Evolutionary conservation across 2,113 vertebrate species (phyloP), one percentile per base, ranked within the genome.

Genomic region (Pollimyrus isidori): DNA sequence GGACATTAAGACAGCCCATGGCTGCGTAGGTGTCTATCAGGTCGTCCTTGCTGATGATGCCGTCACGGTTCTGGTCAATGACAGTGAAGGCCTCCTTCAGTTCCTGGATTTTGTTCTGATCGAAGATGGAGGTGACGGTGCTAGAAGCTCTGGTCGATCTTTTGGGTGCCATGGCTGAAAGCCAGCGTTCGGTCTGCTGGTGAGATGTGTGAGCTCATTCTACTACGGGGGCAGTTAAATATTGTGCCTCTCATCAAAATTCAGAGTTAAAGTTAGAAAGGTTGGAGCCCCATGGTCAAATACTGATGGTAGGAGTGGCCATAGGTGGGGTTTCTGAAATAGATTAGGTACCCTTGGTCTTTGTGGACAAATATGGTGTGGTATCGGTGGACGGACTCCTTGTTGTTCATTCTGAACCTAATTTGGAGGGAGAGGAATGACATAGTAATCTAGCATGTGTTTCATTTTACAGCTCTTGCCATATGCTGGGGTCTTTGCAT

Each of bases 1-100:
- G 97, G 91, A 97, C 96, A 58, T 96, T 97, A 92, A 97, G 91
- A 76, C 96, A 96, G 80, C 96, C 96, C 97, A 91, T 88, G 53
- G 82, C 76, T 4, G 87, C 80, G 11, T 85, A 90, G 50, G 90
- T 91, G 23, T 89, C 89, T 4, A 62, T 88, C 30, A 91, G 89
- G 30, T 91, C 90, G 0, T 91, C 90, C 45, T 88, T 91, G 39
- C 84, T 73, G 89, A 91, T 91, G 53, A 91, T 46, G 15, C 89
- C 90, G 46, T 91, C 86, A 1, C 90, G 56, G 89, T 91, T 89
- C 89, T 91, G 90, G 86, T 91, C 90, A 9, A 91, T 89, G 46
- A 91, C 90, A 0, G 90, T 86, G 50, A 91, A 91, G 39, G 88
- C 89, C 53, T 96, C 95, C 90, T 95, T 95, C 91, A 96, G 94